Conservation (phyloP, 2,888 invertebrate species). For the Polydrusus pterygomalis region DNA sequence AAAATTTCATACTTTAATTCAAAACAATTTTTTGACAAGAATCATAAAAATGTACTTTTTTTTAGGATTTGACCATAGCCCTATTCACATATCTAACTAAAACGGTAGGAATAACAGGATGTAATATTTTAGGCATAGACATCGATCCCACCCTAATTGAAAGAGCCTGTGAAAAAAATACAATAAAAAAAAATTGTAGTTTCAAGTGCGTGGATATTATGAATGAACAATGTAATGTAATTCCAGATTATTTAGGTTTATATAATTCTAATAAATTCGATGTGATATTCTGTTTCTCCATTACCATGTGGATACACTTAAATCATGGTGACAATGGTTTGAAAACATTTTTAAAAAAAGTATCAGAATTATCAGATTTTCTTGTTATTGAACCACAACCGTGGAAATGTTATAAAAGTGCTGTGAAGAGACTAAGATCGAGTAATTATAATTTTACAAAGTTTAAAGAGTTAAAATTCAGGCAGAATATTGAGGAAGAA, state of each 20-base stretch:
- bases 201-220: conserved; percentile 80
- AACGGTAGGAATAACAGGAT: conserved; percentile 68
- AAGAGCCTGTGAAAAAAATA: conserved; percentile 76
- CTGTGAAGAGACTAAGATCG: conserved; percentile 82
- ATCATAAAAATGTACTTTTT: conserved; percentile 57
- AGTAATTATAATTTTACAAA: conserved; percentile 77
- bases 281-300: conserved; percentile 85
- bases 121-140: conserved; percentile 81
- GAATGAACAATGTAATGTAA: conserved; percentile 66
- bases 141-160: conserved; percentile 82
- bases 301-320: conserved; percentile 94
- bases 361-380: conserved; percentile 74
- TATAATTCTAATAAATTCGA: conserved; percentile 76
- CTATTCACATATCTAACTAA: conserved; percentile 74
- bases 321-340: conserved; percentile 87
- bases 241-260: conserved; percentile 71
- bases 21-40: too few species aligned
- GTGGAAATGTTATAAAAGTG: conserved; percentile 89
- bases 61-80: conserved; percentile 79
- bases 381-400: conserved; percentile 88
- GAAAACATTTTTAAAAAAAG: conserved; percentile 76
- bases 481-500: conserved; percentile 76
- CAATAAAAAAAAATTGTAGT: conserved; percentile 70
- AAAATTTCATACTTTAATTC: too few species aligned
- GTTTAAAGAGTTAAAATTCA: conserved; percentile 77